Base-by-base conservation (phyloP, 2,797 vertebrate species). In the Xyrichtys novacula region DNA sequence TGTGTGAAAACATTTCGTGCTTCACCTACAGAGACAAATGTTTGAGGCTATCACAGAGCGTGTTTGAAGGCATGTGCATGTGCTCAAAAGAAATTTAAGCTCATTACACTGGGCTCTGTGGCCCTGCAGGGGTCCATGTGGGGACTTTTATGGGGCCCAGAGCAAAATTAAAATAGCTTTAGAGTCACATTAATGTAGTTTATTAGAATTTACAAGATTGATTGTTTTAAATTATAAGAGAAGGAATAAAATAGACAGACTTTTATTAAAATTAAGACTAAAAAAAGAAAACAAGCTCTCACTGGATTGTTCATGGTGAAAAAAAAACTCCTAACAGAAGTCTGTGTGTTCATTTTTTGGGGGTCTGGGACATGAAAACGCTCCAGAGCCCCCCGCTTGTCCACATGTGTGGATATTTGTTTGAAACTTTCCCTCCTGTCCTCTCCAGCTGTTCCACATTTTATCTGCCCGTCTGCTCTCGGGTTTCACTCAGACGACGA, bases 391-490 rank as follows among this genome's bases (percentile, higher is more conserved):
- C 73, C 23, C 63, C 83, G 88, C 26, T 48, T 92, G 91, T 94
- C 93, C 93, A 94, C 91, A 87, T 92, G 89, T 93, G 93, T 85
- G 92, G 91, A 94, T 94, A 95, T 96, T 95, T 96, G 94, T 95
- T 95, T 95, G 92, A 95, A 97, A 96, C 92, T 89, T 95, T 95
- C 94, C 91, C 95, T 91, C 82, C 93, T 91, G 91, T 95, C 92
- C 83, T 82, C 80, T 92, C 95, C 95, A 96, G 95, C 95, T 97
- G 95, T 95, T 95, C 92, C 94, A 91, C 94, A 94, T 96, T 95
- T 95, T 82, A 89, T 95, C 93, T 94, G 95, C 94, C 94, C 93
- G 94, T 95, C 95, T 89, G 84, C 93, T 92, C 89, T 93, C 89
- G 84, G 88, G 86, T 93, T 93, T 92, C 91, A 86, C 44, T 42